These are phyloP conservation scores for Pica pica DNA, from an alignment of 2,113 vertebrate genomes.

Conservation along the genomic window DNA sequence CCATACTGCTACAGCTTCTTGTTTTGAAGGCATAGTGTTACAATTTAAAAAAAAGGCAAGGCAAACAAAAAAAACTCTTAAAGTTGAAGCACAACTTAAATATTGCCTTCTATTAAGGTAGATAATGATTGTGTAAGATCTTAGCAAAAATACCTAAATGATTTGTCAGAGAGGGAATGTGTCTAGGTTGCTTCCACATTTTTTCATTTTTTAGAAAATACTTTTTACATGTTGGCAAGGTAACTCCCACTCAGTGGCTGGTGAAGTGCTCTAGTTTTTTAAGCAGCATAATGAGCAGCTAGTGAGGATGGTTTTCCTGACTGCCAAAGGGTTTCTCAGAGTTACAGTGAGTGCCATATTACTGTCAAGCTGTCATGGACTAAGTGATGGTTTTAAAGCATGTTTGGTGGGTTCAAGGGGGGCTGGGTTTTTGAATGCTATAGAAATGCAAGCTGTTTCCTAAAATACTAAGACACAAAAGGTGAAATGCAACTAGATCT, in stretches of 20 bases:
- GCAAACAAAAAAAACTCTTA: background rate
- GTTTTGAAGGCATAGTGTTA: background rate
- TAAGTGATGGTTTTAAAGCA: background rate
- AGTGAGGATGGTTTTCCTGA: background rate
- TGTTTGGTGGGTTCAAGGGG: background rate
- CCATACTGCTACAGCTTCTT: background rate
- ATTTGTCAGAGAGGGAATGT: background rate
- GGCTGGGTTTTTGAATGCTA: background rate
- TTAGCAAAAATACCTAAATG: background rate
- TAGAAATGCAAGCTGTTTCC: background rate
- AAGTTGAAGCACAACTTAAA: background rate
- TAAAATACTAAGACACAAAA: background rate
- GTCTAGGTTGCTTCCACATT: background rate
- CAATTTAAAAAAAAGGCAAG: background rate
- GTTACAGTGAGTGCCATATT: background rate
- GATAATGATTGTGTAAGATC: background rate
- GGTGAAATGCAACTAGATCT: background rate
- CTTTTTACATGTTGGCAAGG: background rate
- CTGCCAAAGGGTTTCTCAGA: background rate
- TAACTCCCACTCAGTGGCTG: background rate
- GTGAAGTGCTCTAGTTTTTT: background rate
- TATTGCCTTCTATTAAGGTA: background rate
- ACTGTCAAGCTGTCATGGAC: slow-evolving; percentile 9
- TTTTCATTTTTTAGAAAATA: background rate
- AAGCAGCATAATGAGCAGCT: slow-evolving; percentile 5